phyloP scores from a whole-genome alignment of 2,888 invertebrate species.

The Eilema sororculum region DNA sequence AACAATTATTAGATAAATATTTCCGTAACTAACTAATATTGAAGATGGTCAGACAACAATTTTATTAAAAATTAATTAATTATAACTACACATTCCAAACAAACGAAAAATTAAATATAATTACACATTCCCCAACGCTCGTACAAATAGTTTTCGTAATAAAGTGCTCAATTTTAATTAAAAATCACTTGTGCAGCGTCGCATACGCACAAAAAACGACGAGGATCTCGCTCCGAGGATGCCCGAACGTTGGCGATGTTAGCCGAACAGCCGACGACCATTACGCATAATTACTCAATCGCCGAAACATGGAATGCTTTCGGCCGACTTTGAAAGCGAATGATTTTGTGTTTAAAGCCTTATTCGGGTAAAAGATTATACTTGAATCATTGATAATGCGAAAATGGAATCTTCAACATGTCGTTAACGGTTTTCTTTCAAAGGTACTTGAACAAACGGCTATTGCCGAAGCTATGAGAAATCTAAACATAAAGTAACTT shows the following conservation, averaged over 20 bases:
- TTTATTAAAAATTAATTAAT: constrained; percentile 6
- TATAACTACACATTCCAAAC: constrained; percentile 2
- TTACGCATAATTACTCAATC: constrained; percentile 78
- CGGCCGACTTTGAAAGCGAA: constrained; percentile 50
- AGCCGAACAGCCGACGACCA: constrained; percentile 59
- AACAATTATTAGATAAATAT: background rate
- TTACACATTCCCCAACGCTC: constrained; percentile 37
- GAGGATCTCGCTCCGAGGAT: constrained; percentile 63
- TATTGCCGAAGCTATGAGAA: constrained; percentile 18
- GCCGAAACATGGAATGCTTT: constrained; percentile 66
- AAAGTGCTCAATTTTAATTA: constrained; percentile 82
- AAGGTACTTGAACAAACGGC: constrained; percentile 29
- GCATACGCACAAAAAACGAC: constrained; percentile 64
- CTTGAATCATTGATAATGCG: constrained; percentile 56
- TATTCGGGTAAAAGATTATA: constrained; percentile 49
- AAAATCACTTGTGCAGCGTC: constrained; percentile 69
- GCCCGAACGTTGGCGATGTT: constrained; percentile 64
- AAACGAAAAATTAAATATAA: constrained; percentile 6
- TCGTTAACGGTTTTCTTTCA: constrained; percentile 38
- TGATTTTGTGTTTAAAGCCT: constrained; percentile 53
- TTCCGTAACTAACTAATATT: background rate
- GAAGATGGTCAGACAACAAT: background rate
- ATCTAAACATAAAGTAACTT: constrained; percentile 6
- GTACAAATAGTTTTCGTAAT: constrained; percentile 76
- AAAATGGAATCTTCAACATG: constrained; percentile 45